phyloP scores from a whole-genome alignment of 2,797 vertebrate genomes.

The Gymnothorax reevesii region DNA sequence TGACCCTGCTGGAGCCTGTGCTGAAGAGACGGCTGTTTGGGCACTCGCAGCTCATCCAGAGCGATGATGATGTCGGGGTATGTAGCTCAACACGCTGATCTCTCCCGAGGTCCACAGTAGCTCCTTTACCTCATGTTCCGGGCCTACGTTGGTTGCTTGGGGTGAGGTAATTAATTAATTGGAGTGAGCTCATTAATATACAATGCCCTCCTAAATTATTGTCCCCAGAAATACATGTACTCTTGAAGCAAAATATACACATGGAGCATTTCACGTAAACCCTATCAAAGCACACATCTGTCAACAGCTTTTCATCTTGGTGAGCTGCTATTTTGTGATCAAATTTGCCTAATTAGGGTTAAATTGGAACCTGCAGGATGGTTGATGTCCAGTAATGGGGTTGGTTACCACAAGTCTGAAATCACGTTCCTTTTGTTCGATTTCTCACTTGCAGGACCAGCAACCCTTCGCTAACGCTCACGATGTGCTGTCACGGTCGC shows the following conservation, averaged over 20 bases:
- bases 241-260: too few relatives aligned
- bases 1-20: slow-evolving; percentile 93
- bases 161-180: too few relatives aligned
- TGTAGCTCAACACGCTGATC: slow-evolving; percentile 51
- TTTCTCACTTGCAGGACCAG: slow-evolving; percentile 79
- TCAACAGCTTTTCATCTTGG: too few relatives aligned
- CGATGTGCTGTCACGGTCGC: slow-evolving; percentile 88
- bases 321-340: too few relatives aligned
- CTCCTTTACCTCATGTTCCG: neutral
- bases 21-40: slow-evolving; percentile 94
- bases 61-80: slow-evolving; percentile 93
- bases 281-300: too few relatives aligned
- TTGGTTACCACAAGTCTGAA: neutral
- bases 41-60: slow-evolving; percentile 95
- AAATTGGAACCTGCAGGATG: too few relatives aligned
- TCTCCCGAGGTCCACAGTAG: neutral
- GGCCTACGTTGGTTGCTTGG: neutral
- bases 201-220: too few relatives aligned
- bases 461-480: slow-evolving; percentile 98
- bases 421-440: slow-evolving; percentile 23
- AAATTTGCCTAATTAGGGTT: too few relatives aligned
- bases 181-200: too few relatives aligned
- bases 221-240: too few relatives aligned
- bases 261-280: too few relatives aligned
- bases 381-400: too few relatives aligned